These are phyloP conservation scores for Nyctibius bracteatus DNA, from an alignment of 2,113 vertebrate genomes.

Conservation along the genomic window DNA sequence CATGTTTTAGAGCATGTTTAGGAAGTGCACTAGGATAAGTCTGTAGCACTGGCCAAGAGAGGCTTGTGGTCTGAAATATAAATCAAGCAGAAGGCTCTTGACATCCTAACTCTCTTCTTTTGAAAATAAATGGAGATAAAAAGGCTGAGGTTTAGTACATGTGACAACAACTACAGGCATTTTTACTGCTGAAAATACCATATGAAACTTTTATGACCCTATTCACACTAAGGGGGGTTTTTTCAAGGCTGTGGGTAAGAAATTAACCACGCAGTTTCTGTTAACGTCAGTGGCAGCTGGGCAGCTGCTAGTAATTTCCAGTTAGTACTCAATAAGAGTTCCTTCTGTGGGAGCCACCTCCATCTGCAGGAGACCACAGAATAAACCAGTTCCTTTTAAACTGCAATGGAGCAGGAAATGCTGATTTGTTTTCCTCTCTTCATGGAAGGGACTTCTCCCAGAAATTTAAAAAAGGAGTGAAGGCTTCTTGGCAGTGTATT, in stretches of 20 bases:
- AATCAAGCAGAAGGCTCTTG: neutral
- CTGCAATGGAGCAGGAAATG: neutral
- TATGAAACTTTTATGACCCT: neutral
- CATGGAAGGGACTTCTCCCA: neutral
- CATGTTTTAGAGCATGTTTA: neutral
- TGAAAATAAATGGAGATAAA: neutral
- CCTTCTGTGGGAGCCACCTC: neutral
- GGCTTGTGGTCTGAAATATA: neutral
- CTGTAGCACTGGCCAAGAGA: neutral
- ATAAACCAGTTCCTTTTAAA: neutral
- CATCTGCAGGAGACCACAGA: neutral
- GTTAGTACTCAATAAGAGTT: neutral
- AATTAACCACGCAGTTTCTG: neutral
- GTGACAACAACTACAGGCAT: neutral
- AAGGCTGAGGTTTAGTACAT: neutral
- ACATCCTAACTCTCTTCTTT: neutral
- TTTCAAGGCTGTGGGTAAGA: neutral
- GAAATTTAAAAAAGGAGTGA: neutral
- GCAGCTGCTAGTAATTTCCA: neutral
- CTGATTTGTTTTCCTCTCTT: neutral
- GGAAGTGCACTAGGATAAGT: neutral
- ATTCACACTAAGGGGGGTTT: neutral
- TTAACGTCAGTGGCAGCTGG: neutral
- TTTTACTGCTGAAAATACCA: neutral
- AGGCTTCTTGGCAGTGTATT: neutral